Percentiles rank a stretch among this genome's conserved stretches.
These are phyloP conservation scores for Marcusenius ussheri DNA, from an alignment of 2,113 vertebrate species.

Conservation along the genomic window DNA sequence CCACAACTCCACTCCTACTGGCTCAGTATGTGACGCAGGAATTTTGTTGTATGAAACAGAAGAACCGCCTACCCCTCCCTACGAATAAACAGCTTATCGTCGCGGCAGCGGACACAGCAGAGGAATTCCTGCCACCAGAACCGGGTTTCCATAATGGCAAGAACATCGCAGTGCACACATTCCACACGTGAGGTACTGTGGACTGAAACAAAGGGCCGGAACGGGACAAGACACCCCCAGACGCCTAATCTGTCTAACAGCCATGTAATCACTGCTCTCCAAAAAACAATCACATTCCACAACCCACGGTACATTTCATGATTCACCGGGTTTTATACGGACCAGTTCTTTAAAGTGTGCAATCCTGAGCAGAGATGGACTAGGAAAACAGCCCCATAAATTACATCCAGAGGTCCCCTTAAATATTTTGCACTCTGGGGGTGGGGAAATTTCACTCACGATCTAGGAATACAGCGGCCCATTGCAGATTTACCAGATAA, in stretches of 20 bases:
- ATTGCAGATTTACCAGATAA: background rate
- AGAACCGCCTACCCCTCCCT: conserved; percentile 3
- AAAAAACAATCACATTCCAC: background rate
- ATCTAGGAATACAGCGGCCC: background rate
- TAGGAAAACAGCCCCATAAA: background rate
- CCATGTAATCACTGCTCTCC: background rate
- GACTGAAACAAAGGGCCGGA: background rate
- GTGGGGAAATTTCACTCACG: background rate
- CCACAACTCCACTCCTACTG: background rate
- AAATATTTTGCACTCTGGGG: background rate
- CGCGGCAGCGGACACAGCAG: background rate
- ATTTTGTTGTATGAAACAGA: background rate
- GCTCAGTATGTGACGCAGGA: conserved; percentile 7
- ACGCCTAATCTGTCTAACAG: background rate
- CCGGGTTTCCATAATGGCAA: background rate
- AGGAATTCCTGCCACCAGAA: conserved; percentile 9
- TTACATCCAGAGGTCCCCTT: background rate
- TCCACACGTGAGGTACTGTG: background rate
- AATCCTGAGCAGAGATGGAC: background rate
- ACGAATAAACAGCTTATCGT: conserved; percentile 10
- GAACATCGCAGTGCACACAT: background rate
- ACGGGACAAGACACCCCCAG: background rate
- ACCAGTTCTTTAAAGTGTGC: background rate
- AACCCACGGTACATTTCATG: background rate
- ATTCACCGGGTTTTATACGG: background rate